These are phyloP conservation scores for Pyrochroa serraticornis DNA, from an alignment of 2,888 invertebrate species.

Conservation along the genomic window DNA sequence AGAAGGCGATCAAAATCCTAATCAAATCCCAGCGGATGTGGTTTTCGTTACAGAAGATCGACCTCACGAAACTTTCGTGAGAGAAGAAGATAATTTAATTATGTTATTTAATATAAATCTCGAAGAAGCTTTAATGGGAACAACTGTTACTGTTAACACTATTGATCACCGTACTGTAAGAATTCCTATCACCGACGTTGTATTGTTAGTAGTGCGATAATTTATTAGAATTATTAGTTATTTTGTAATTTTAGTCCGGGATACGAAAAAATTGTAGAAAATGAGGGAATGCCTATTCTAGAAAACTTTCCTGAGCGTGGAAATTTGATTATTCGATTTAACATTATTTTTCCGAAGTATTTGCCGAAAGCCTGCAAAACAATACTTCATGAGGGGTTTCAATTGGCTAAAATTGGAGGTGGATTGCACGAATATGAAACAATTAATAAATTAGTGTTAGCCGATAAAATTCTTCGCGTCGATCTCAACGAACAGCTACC, in stretches of 20 bases:
- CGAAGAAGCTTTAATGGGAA: constrained; percentile 74
- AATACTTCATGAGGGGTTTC: constrained; percentile 52
- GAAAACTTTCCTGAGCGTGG: constrained; percentile 69
- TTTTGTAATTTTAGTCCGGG: constrained; percentile 60
- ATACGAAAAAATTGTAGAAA: constrained; percentile 71
- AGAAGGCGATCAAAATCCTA: constrained; percentile 80
- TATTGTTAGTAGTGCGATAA: constrained; percentile 58
- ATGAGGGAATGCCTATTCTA: constrained; percentile 76
- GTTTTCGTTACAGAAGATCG: constrained; percentile 76
- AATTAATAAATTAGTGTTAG: constrained; percentile 56
- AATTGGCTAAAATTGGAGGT: constrained; percentile 50
- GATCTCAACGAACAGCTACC: constrained; percentile 55
- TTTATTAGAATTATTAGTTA: constrained; percentile 1
- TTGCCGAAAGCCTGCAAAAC: constrained; percentile 60
- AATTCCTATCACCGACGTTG: constrained; percentile 73
- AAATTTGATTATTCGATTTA: constrained; percentile 72
- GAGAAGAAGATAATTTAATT: constrained; percentile 72
- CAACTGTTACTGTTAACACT: constrained; percentile 69
- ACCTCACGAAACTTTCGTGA: constrained; percentile 69
- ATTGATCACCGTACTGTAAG: constrained; percentile 73
- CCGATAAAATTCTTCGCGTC: constrained; percentile 57
- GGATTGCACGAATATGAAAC: constrained; percentile 41
- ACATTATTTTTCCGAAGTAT: constrained; percentile 64
- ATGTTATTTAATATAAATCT: constrained; percentile 67
- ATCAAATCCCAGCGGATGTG: constrained; percentile 76